Percentiles rank a stretch among this genome's conserved stretches.
phyloP scores from a whole-genome alignment of 2,113 vertebrate species.

The Neofelis nebulosa region DNA sequence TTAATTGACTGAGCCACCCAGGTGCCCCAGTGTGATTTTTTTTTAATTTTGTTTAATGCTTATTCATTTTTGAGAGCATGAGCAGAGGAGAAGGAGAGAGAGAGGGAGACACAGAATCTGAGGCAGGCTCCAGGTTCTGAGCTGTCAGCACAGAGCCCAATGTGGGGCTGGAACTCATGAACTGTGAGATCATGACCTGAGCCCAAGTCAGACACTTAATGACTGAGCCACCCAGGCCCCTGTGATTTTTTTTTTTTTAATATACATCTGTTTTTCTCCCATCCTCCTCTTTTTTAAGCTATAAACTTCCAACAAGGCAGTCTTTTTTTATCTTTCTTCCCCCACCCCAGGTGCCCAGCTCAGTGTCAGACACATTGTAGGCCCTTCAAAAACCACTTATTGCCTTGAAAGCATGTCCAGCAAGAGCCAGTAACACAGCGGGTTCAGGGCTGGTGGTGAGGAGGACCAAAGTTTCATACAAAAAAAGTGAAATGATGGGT shows the following conservation, averaged over 20 bases:
- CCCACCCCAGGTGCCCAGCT: neutral
- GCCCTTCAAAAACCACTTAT: neutral
- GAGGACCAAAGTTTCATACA: neutral
- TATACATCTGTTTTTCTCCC: neutral
- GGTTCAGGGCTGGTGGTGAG: neutral
- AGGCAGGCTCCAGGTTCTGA: too few species aligned
- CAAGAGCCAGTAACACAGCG: neutral
- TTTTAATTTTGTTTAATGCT: too few species aligned
- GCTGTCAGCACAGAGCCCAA: too few species aligned
- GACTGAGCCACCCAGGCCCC: too few species aligned
- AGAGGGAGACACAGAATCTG: too few species aligned
- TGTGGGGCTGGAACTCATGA: too few species aligned
- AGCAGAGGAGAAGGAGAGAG: too few species aligned
- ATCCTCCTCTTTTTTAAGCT: neutral
- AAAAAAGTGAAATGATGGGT: neutral
- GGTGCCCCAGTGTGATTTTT: too few species aligned
- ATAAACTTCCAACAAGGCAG: neutral
- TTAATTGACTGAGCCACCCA: too few species aligned
- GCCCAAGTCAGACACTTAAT: too few species aligned
- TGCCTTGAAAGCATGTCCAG: neutral
- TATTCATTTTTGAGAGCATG: too few species aligned
- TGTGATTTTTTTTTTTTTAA: neutral
- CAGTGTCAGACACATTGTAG: neutral
- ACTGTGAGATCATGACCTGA: too few species aligned
- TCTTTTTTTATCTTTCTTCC: neutral